Percentiles rank a stretch among this genome's conserved stretches.
Evolutionary conservation across 2,797 vertebrate species (phyloP).

Genomic region (Spinus olivaceus): DNA sequence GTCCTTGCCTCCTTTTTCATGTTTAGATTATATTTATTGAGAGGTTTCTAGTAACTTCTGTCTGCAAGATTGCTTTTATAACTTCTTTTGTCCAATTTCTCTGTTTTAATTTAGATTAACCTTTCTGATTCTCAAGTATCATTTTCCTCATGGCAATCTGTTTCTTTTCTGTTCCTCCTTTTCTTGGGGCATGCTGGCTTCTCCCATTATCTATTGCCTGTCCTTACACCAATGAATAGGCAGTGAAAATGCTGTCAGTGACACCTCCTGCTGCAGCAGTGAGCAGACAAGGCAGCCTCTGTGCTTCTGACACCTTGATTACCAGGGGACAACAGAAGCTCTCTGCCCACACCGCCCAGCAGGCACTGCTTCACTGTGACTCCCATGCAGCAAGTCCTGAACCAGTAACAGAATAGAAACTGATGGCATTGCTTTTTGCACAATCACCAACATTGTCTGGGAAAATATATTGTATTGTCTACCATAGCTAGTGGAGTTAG

Average conservation of each 20-base stretch:
- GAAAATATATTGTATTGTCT: background rate
- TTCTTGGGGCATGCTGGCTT: background rate
- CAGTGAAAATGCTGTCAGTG: background rate
- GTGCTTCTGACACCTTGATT: background rate
- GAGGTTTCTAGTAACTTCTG: background rate
- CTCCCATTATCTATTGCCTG: background rate
- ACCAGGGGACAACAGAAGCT: background rate
- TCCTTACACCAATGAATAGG: background rate
- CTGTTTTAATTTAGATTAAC: constrained; percentile 2
- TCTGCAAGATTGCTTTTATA: background rate
- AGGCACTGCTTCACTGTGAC: background rate
- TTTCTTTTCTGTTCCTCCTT: background rate
- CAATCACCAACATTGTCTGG: background rate
- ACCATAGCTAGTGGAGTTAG: background rate
- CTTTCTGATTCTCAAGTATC: background rate
- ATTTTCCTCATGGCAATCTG: background rate
- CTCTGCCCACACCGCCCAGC: background rate
- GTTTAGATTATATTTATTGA: background rate
- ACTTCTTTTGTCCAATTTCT: background rate
- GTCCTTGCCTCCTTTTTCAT: background rate
- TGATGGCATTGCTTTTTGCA: background rate
- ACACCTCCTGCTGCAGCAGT: background rate
- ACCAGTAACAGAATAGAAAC: background rate
- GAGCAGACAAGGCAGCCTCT: background rate
- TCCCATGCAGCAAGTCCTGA: background rate